Base-by-base conservation (phyloP, 2,113 vertebrate species). In the Ahaetulla prasina region DNA sequence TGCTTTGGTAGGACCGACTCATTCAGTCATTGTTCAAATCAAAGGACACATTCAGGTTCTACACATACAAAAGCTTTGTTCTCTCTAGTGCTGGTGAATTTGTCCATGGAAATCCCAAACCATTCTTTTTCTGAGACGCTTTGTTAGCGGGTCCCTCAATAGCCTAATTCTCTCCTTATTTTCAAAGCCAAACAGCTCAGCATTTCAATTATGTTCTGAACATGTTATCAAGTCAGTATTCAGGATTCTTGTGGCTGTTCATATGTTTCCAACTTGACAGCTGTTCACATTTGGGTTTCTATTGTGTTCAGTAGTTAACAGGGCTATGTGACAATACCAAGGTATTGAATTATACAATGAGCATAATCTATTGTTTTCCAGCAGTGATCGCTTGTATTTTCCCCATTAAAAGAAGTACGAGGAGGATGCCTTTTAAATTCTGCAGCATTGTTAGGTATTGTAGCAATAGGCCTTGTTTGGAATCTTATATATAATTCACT, bases 201-300 rank as follows among this genome's bases (percentile, higher is more conserved):
- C 80, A 89, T 85, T 85, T 89, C 90, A 93, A 54, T 91, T 91
- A 91, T 54, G 39, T 47, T 84, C n/a, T 92, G 16, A 93, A 89
- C 52, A 84, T 88, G 45, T 88, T 93, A 85, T 89, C 43, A 93
- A 91, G 89, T 90, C 14, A 63, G 7, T 6, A 88, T 90, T 91
- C 87, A 63, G 89, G 8, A 68, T n/a, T 80, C 50, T 85, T 87
- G 20, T 90, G 74, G 47, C 88, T 91, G 3, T 12, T 85, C 92
- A 23, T 63, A 88, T 90, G 53, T 87, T 91, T 92, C 54, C 8
- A 57, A 43, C 87, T 87, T 92, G 39, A 14, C 60, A 94, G 27
- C 49, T 91, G 9, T 89, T 94, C 43, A 60, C 7, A 22, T 91
- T 57, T 90, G 22, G 39, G 53, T 54, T 86, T 54, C 4, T 52